These are phyloP conservation scores for Notocelia uddmanniana DNA, from an alignment of 2,888 invertebrate species.

Conservation along the genomic window DNA sequence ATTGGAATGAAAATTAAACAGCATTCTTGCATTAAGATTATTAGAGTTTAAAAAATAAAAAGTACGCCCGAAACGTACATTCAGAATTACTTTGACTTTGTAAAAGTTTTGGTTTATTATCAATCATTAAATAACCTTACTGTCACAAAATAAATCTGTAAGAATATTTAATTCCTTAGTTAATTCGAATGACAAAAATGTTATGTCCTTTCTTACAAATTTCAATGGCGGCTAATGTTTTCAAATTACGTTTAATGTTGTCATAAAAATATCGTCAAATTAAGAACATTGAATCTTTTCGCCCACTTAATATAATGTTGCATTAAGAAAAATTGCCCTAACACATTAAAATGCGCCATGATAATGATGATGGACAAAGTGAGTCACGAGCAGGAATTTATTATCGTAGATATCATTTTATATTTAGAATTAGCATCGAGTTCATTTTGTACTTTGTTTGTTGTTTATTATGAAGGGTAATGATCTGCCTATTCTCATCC, in stretches of 20 bases:
- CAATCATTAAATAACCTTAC: not conserved
- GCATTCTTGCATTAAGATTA: not conserved
- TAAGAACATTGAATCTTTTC: conserved; percentile 34
- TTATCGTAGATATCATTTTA: not conserved
- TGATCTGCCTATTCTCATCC: not conserved
- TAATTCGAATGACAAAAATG: conserved; percentile 4
- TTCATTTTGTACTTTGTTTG: not conserved
- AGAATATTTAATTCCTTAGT: not conserved
- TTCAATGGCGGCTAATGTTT: conserved; percentile 10
- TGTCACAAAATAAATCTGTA: not conserved
- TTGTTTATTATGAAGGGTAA: not conserved
- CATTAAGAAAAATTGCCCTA: conserved; percentile 16
- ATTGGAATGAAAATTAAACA: no score
- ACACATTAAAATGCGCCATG: conserved; percentile 27
- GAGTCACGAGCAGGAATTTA: conserved; percentile 41
- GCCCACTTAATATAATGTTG: conserved; percentile 35
- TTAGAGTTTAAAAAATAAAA: not conserved
- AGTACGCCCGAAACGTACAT: not conserved
- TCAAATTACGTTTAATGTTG: conserved; percentile 13
- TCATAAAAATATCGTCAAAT: conserved; percentile 17
- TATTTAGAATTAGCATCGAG: not conserved
- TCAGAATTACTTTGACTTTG: not conserved
- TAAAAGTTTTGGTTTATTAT: not conserved
- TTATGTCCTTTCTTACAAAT: conserved; percentile 20
- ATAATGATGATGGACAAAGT: conserved; percentile 36